phyloP scores from a whole-genome alignment of 2,113 vertebrate species.

The Chrysemys picta region DNA sequence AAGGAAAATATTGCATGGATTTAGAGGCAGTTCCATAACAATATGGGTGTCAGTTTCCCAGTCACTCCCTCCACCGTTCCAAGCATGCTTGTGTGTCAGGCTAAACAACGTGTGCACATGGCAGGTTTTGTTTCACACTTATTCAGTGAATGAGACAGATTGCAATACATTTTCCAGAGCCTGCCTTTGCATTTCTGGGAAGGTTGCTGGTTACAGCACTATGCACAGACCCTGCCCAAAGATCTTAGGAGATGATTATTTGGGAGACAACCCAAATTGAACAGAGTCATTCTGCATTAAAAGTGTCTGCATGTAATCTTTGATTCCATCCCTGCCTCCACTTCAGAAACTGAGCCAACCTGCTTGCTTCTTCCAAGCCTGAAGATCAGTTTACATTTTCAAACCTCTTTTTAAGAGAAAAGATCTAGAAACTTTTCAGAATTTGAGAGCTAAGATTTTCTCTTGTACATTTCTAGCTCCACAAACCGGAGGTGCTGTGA shows the following conservation, averaged over 20 bases:
- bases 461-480: neutral
- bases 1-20: constrained; percentile 24
- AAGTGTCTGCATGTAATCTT: neutral
- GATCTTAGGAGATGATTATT: neutral
- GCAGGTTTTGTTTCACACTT: neutral
- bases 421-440: neutral
- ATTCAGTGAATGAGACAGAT: neutral
- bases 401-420: neutral
- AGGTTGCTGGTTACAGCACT: neutral
- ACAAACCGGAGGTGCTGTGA: neutral
- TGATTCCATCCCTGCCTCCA: neutral
- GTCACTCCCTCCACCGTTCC: neutral
- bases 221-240: neutral
- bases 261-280: rapidly evolving
- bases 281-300: neutral
- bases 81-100: neutral
- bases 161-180: neutral
- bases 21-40: neutral
- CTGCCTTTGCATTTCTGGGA: rapidly evolving
- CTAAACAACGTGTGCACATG: neutral
- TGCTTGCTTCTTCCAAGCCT: neutral
- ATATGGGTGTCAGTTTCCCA: neutral
- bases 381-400: neutral
- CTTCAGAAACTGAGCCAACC: neutral
- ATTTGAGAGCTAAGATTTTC: neutral